Evolutionary conservation across 1,140 invertebrate species (phyloP).

Genomic region (Papilio aristodemus): DNA sequence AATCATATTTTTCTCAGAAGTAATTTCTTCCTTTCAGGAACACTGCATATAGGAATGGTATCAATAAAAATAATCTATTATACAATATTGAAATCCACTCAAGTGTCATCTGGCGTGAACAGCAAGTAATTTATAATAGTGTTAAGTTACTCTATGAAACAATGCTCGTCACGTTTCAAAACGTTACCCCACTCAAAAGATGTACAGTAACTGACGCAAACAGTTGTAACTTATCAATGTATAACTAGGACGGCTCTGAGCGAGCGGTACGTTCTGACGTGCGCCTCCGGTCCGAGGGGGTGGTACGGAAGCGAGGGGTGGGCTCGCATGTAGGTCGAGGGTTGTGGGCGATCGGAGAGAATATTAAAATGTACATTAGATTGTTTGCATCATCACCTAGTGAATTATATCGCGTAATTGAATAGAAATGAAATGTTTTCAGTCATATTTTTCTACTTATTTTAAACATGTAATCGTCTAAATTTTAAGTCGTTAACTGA

Average conservation of each 20-base stretch:
- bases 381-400: constrained; percentile 5
- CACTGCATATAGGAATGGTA: too few species aligned
- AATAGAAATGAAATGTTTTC: not conserved
- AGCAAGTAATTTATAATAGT: not conserved
- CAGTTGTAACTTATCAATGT: constrained; percentile 35
- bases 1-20: too few species aligned
- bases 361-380: constrained; percentile 14
- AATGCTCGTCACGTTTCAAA: constrained; percentile 8
- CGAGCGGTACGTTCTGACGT: constrained; percentile 38
- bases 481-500: too few species aligned
- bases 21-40: too few species aligned
- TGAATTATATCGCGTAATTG: constrained; percentile 3
- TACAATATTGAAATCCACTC: not conserved
- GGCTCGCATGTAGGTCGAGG: constrained; percentile 42
- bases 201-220: constrained; percentile 4
- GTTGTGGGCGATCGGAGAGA: constrained; percentile 34
- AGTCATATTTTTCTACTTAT: not conserved
- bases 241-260: constrained; percentile 41
- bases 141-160: not conserved
- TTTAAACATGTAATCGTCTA: too few species aligned
- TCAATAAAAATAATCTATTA: too few species aligned
- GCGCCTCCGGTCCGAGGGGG: constrained; percentile 41
- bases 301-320: constrained; percentile 33
- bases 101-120: not conserved
- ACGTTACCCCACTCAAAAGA: constrained; percentile 14